Percentiles rank a stretch among this genome's conserved stretches.
Evolutionary conservation across 2,888 invertebrate species (phyloP).

Genomic region (Spialia ferax): DNA sequence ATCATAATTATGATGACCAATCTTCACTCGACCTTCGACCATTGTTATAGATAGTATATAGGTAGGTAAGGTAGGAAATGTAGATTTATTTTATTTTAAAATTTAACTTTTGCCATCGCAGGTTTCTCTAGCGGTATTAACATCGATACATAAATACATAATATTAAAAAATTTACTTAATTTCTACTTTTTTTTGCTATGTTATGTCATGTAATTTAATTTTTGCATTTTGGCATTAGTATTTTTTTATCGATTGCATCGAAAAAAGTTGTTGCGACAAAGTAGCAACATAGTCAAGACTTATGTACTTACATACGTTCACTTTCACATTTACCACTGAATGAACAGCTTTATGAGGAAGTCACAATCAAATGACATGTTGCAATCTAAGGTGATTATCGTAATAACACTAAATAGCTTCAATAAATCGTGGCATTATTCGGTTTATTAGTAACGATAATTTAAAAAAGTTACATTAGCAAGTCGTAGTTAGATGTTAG

Average conservation of each 20-base stretch:
- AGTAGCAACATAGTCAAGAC: background rate
- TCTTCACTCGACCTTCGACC: too few species aligned
- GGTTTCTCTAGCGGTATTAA: background rate
- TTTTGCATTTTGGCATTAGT: background rate
- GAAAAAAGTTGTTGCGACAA: slow-evolving; percentile 6
- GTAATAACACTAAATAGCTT: background rate
- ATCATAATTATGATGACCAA: too few species aligned
- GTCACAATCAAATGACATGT: slow-evolving; percentile 15
- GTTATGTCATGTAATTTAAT: background rate
- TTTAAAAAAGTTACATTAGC: background rate
- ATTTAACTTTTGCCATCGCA: background rate
- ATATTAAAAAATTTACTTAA: background rate
- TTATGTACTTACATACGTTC: too few species aligned
- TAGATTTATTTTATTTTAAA: too few species aligned
- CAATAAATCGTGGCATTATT: background rate
- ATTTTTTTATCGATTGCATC: background rate
- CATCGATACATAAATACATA: background rate
- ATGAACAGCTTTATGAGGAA: slow-evolving; percentile 3
- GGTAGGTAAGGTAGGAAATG: too few species aligned
- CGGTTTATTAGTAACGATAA: background rate
- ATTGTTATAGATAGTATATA: too few species aligned
- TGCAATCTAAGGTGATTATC: background rate
- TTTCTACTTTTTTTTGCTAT: background rate
- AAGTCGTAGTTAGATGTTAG: background rate
- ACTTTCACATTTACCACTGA: slow-evolving; percentile 12